Conservation (phyloP, 2,113 vertebrate genomes). For the Nymphicus hollandicus region DNA sequence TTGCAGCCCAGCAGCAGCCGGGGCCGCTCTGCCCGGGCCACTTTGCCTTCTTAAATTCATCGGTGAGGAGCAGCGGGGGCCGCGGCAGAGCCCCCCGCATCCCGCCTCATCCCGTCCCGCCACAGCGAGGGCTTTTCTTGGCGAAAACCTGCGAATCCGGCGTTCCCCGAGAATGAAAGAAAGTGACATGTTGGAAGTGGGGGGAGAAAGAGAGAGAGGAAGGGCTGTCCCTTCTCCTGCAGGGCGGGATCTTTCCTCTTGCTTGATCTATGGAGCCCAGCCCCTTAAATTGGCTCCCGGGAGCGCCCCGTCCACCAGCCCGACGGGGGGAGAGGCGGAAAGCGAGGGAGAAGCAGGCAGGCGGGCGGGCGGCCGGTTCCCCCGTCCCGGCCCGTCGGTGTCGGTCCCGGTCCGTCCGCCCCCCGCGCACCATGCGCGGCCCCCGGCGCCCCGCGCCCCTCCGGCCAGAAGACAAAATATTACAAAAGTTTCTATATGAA, state of each 20-base stretch:
- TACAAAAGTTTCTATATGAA: too few species aligned
- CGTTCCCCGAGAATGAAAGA: neutral
- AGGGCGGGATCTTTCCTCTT: slow-evolving; percentile 31
- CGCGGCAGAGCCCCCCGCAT: neutral
- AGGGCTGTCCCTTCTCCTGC: neutral
- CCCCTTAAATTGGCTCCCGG: slow-evolving; percentile 51
- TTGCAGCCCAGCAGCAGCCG: neutral
- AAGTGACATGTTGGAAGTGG: neutral
- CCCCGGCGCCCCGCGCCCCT: neutral
- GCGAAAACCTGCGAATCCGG: neutral
- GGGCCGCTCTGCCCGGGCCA: neutral
- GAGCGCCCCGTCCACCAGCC: slow-evolving; percentile 32
- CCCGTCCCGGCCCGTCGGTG: slow-evolving; percentile 20
- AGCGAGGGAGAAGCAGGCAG: slow-evolving; percentile 33
- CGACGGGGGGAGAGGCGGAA: slow-evolving; percentile 43
- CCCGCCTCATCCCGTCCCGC: neutral
- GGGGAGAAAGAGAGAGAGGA: neutral
- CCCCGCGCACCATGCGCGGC: slow-evolving; percentile 19
- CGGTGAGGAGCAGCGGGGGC: neutral
- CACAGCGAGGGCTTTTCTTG: neutral
- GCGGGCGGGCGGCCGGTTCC: slow-evolving; percentile 23
- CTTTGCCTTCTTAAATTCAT: neutral
- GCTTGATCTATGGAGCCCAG: slow-evolving; percentile 34
- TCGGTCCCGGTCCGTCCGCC: neutral
- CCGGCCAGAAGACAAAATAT: too few species aligned